Evolutionary conservation across 64 coral and sea anemone genomes (phyloP).

Genomic region (Trachythela sp.): DNA sequence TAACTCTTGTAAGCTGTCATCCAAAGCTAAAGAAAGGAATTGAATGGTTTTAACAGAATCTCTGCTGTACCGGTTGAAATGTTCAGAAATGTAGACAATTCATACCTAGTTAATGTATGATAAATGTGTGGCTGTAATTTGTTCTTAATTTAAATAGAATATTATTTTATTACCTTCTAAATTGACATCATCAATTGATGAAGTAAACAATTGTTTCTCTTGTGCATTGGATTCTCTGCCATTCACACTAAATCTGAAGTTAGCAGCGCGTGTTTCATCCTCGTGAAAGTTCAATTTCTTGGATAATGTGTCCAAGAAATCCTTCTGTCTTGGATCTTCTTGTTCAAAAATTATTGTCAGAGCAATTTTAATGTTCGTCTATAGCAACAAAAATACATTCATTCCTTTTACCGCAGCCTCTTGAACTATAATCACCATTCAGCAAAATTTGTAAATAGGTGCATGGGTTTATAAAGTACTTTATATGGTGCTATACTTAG

Average conservation of each 20-base stretch:
- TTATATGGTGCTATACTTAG: no score
- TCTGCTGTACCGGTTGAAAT: no score
- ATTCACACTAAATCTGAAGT: neutral
- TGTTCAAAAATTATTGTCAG: neutral
- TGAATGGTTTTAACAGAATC: no score
- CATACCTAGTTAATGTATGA: no score
- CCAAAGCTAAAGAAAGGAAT: conserved; percentile 23
- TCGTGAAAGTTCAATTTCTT: neutral
- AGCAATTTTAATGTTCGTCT: neutral
- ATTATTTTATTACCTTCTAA: neutral
- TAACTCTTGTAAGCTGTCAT: conserved; percentile 40
- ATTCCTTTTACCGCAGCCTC: neutral
- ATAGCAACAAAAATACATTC: neutral
- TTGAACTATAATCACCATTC: neutral
- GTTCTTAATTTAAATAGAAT: no score
- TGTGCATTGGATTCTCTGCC: neutral
- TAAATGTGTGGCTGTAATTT: no score
- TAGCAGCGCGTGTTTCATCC: neutral
- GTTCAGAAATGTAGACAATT: no score
- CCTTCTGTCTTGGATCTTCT: neutral
- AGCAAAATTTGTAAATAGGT: neutral
- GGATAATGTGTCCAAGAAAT: neutral
- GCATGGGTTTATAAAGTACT: no score
- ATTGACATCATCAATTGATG: neutral
- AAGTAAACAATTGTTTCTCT: neutral